These are phyloP conservation scores for Stomatorhinus ivindoensis DNA, from an alignment of 2,113 vertebrate species.

Conservation along the genomic window DNA sequence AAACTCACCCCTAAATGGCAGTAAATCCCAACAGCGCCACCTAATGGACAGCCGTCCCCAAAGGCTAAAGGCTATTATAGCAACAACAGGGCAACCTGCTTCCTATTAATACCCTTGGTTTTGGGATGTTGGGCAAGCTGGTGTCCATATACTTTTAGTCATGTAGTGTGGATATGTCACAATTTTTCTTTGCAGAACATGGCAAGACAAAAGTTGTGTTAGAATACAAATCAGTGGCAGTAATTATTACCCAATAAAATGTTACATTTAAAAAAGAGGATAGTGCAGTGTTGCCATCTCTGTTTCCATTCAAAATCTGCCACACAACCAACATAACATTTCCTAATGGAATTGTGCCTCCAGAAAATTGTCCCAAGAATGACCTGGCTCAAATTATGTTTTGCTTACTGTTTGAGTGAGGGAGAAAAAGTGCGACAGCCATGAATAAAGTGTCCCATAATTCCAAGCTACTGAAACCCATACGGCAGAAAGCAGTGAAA, in stretches of 20 bases:
- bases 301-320: not conserved
- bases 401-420: not conserved
- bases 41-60: too few relatives aligned
- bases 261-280: not conserved
- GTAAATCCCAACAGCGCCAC: too few relatives aligned
- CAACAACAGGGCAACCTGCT: too few relatives aligned
- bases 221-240: not conserved
- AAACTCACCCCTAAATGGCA: too few relatives aligned
- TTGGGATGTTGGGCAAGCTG: not conserved
- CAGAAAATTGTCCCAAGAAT: not conserved
- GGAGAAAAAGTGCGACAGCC: not conserved
- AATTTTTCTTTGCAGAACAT: not conserved
- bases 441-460: not conserved
- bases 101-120: not conserved
- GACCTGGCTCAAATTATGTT: not conserved
- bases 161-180: not conserved
- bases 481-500: not conserved
- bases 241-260: not conserved
- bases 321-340: not conserved
- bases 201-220: not conserved
- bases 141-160: not conserved
- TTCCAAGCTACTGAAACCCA: not conserved
- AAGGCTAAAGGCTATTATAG: too few relatives aligned
- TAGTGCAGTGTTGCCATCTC: conserved; percentile 1
- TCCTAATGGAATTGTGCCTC: not conserved